Evolutionary conservation across 2,113 vertebrate genomes (phyloP), one percentile per base, ranked within the genome.

Genomic region (Cyanocitta stelleri): DNA sequence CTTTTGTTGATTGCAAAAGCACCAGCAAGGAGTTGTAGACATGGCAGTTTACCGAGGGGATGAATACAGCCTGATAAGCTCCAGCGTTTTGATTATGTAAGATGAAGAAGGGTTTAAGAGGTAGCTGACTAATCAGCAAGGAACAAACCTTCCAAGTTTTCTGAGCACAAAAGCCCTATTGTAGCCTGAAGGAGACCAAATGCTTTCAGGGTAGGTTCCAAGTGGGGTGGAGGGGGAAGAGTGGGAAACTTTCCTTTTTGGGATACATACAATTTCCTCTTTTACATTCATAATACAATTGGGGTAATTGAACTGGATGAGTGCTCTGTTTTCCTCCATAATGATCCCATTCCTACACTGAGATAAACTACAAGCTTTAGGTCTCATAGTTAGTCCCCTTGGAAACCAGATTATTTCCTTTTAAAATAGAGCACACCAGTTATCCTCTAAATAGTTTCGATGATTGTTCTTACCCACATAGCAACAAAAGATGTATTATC

Each of bases 401-500:
- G 89, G 88, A 95, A 97, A 94, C 90, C 63, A 84, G 83, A 96
- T 96, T 91, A 94, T 76, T 92, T 85, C 73, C 76, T 96, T 76
- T 39, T 88, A 89, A 96, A 96, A 84, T 29, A 95, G 88, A 87
- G 87, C 43, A 37, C 94, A 95, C 85, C 95, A 97, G 96, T 96
- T 93, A 91, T 90, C 64, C 78, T 73, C 84, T 85, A 92, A 96
- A 95, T 79, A 90, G 83, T 87, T 94, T 88, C 6, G 0, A 93
- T 96, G 79, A 94, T 89, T 95, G 87, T 95, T 61, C 96, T 87
- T 95, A 61, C 75, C 77, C 59, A 71, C 89, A 81, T 63, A 49
- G 69, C 64, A 90, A 97, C 96, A 96, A 93, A 97, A 95, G 96
- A 89, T 92, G 64, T 46, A 85, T 96, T 97, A 93, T 96, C 64